Evolutionary conservation across 2,113 vertebrate species (phyloP).

Genomic region (Microcebus tavaratra): DNA sequence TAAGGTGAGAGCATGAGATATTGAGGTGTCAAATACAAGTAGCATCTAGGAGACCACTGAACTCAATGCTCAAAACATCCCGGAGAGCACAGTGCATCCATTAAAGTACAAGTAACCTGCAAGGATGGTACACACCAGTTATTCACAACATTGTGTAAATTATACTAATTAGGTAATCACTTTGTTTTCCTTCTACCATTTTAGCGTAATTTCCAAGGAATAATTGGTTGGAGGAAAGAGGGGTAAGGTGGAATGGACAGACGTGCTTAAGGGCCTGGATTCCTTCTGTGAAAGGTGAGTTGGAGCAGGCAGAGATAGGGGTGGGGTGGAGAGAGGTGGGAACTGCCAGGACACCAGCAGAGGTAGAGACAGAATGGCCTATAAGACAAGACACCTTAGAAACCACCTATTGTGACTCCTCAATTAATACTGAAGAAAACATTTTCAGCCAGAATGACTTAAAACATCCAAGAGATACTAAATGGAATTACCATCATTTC

Average conservation of each 20-base stretch:
- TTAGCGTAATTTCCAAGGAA: neutral
- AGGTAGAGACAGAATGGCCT: neutral
- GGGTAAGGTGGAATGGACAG: neutral
- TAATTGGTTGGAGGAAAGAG: neutral
- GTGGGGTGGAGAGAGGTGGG: too few species aligned
- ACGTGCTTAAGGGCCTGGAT: neutral
- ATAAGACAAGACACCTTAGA: neutral
- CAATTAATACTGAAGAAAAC: neutral
- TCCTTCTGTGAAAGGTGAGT: neutral
- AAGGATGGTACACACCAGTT: neutral
- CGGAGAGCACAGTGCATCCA: neutral
- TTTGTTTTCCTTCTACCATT: neutral
- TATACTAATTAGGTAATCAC: neutral
- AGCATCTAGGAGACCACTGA: neutral
- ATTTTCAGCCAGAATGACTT: neutral
- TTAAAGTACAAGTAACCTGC: neutral
- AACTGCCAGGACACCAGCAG: neutral
- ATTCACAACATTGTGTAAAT: neutral
- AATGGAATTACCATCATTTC: neutral
- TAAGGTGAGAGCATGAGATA: neutral
- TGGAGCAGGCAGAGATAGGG: neutral
- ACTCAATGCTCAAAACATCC: neutral
- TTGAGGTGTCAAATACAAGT: neutral
- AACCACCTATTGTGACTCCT: neutral
- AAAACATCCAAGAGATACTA: neutral